Evolutionary conservation across 1,140 invertebrate genomes (phyloP), one percentile per base, ranked within the genome.

Genomic region (Orius laevigatus): DNA sequence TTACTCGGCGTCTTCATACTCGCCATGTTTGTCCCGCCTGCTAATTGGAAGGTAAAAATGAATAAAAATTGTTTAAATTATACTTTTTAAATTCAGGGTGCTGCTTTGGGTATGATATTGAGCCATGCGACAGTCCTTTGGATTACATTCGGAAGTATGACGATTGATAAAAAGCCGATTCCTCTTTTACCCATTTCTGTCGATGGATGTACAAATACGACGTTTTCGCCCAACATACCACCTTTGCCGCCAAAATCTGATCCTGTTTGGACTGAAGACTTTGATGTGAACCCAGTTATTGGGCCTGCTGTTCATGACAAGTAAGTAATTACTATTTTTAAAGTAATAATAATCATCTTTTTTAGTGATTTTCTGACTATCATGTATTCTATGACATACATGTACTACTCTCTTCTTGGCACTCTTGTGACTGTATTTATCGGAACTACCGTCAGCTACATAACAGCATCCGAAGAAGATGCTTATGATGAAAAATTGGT

Each of bases 321-420:
- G 54, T 55, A 46, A 51, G 51, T 31, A 45, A 14, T 31, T 14
- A 19, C 15, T 16, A 16, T 42, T 4, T 3, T 42, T 19, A 42
- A 11, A 19, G 16, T 5, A 42, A 16, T 5, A 42, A 42, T 42
- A 3, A 42, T 11, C 16, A 6, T 42, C 2, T 56, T 40, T 68
- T 66, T 12, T 58, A 76, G 74, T 18, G 69, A 72, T 53, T 60
- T 69, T 12, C 41, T 80, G 6, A 65, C 73, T 14, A 63, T 66
- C 11, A 59, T 81, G 6, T 81, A 79, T 55, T 71, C 72, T 5
- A 72, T 81, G 33, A 78, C 76, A 4, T 83, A 80, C 57, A 83
- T 83, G 79, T 83, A 81, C 59, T 81, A 83, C 58, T 75, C 77
- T 16, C 58, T 80, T 3, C 69, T 81, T 34, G 79, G 79, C 1